Evolutionary conservation across 1,140 invertebrate genomes (phyloP), one percentile per base, ranked within the genome.

Genomic region (Drosophila saltans): DNA sequence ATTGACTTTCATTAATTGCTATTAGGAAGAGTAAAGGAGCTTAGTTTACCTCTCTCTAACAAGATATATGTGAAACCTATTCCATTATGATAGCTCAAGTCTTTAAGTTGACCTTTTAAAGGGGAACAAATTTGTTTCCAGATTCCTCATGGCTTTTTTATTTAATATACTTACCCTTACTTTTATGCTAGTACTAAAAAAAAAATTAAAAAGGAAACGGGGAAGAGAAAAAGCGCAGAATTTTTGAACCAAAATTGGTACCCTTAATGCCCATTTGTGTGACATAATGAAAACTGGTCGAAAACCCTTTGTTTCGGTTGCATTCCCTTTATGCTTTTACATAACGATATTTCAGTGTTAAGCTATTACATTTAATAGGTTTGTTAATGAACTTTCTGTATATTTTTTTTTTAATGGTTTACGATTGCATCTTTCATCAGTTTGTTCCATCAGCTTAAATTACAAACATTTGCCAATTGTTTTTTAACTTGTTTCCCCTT

Each of bases 231-330:
- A 24, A 26, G 26, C 8, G 24, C 8, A 48, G 24, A 48, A 48
- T 6, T 24, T 36, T 5, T 4, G 10, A 7, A 48, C 21, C 7
- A 9, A 52, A 52, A 26, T 10, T 52, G 45, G 8, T 16, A 21
- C 21, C 45, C 45, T 52, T 52, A 52, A 24, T 6, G 48, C 56
- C 56, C 36, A n/a, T 74, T 58, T 67, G 57, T 60, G 61, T 36
- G 58, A 70, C 41, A 70, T 72, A 72, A 61, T 66, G 28, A 30
- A 74, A 74, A 52, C 45, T 52, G 45, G 45, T 7, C 45, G 28
- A 16, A 30, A 52, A 24, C 45, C 24, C 24, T n/a, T 52, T 10
- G 21, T 52, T 9, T 52, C 9, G 21, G 21, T 52, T 52, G 45
- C 45, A 52, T 52, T 52, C 45, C 45, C 45, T 52, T 52, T 26